These are phyloP conservation scores for Pangasius sanitwongsei DNA, from an alignment of 2,797 vertebrate species.

Conservation along the genomic window DNA sequence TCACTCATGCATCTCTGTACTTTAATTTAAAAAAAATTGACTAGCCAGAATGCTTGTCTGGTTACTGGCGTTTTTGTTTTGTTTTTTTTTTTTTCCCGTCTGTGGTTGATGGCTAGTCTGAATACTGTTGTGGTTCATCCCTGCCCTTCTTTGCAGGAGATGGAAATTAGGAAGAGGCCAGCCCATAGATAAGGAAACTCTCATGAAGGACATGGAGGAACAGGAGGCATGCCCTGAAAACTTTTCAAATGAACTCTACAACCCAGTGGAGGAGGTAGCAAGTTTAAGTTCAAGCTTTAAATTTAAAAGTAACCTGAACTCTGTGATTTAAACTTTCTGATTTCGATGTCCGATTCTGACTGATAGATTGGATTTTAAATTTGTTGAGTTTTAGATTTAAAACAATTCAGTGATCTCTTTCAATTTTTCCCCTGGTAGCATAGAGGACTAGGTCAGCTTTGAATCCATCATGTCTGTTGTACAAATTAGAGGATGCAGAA, in stretches of 20 bases:
- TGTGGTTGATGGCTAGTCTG: neutral
- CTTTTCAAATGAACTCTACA: constrained; percentile 59
- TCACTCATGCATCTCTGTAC: neutral
- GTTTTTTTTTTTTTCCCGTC: too few species aligned
- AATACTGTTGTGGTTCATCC: neutral
- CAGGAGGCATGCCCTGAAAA: constrained; percentile 43
- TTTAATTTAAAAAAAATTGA: neutral
- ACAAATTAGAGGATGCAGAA: neutral
- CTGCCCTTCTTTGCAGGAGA: constrained; percentile 29
- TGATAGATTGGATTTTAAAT: neutral
- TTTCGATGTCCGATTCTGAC: neutral
- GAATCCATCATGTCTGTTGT: neutral
- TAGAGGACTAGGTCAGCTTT: neutral
- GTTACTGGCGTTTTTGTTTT: neutral
- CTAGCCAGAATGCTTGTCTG: neutral
- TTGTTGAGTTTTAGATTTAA: neutral
- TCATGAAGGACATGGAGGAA: constrained; percentile 59
- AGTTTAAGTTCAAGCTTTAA: neutral
- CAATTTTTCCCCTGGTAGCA: too few species aligned
- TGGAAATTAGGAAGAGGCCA: constrained; percentile 1
- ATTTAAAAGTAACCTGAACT: neutral
- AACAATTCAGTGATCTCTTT: too few species aligned
- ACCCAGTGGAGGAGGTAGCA: constrained; percentile 49
- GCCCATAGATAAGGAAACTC: constrained; percentile 55
- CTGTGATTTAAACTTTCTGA: neutral